A percentile compares a stretch with the other conserved stretches of the same genome.
phyloP scores from a whole-genome alignment of 2,797 vertebrate genomes.

The Acestrorhynchus altus region DNA sequence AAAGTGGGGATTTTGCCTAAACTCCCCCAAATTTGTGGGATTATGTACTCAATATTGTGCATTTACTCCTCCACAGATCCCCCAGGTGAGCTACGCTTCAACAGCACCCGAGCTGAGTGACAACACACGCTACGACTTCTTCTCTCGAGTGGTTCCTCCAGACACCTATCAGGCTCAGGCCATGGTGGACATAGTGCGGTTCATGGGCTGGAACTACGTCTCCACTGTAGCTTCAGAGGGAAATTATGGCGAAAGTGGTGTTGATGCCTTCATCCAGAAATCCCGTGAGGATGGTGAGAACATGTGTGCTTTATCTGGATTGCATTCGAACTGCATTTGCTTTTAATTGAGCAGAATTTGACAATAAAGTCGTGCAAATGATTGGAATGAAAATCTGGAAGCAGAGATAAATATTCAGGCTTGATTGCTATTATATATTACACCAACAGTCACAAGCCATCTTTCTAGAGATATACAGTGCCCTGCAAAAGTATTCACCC shows the following conservation, averaged over 20 bases:
- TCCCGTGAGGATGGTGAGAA: constrained; percentile 92
- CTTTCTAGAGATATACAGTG: too few species aligned
- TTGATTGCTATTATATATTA: too few species aligned
- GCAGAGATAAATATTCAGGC: too few species aligned
- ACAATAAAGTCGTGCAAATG: too few species aligned
- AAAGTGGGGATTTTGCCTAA: neutral
- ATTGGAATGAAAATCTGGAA: too few species aligned
- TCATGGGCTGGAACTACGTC: constrained; percentile 89
- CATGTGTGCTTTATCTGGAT: neutral
- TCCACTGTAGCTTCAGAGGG: constrained; percentile 89
- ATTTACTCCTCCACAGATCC: constrained; percentile 75
- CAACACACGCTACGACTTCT: constrained; percentile 91
- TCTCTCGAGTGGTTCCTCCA: constrained; percentile 87
- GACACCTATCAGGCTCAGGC: constrained; percentile 91
- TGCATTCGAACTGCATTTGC: neutral
- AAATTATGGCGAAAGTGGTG: constrained; percentile 89
- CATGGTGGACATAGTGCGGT: constrained; percentile 90
- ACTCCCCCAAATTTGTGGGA: constrained; percentile 24
- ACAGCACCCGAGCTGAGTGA: constrained; percentile 89
- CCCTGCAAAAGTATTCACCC: too few species aligned
- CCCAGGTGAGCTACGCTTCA: constrained; percentile 91
- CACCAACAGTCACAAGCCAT: too few species aligned
- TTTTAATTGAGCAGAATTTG: neutral
- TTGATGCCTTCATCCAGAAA: constrained; percentile 95
- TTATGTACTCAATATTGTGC: constrained; percentile 40